These are phyloP conservation scores for Glaucomys volans DNA, from an alignment of 2,113 vertebrate genomes.

Conservation along the genomic window DNA sequence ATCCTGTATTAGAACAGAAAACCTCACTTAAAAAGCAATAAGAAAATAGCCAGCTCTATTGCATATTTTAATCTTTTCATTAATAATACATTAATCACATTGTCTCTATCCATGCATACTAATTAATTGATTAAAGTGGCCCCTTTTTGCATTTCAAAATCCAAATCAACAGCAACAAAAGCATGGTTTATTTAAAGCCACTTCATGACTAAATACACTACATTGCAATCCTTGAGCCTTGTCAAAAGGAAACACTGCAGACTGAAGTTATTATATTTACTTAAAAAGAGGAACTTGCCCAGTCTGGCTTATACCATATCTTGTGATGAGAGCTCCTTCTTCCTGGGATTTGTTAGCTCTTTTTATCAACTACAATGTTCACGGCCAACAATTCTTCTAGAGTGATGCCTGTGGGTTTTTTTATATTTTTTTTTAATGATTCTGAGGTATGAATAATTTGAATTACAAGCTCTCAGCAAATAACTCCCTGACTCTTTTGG, in stretches of 20 bases:
- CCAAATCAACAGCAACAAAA: not conserved
- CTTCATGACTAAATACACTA: not conserved
- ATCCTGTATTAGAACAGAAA: not conserved
- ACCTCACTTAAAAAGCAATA: not conserved
- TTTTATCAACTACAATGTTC: constrained; percentile 10
- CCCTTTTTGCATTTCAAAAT: not conserved
- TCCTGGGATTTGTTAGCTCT: not conserved
- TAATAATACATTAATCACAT: not conserved
- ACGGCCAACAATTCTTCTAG: constrained; percentile 2
- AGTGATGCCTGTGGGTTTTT: not conserved
- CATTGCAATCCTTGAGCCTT: not conserved
- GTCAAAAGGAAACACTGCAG: not conserved
- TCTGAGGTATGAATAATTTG: constrained; percentile 41
- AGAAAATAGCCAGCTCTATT: not conserved
- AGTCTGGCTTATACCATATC: not conserved
- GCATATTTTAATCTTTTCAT: not conserved
- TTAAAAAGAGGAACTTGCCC: not conserved
- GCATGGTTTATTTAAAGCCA: constrained; percentile 46
- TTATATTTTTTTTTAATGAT: constrained; percentile 43
- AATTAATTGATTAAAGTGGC: constrained; percentile 4
- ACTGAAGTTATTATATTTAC: not conserved
- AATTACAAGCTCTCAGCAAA: constrained; percentile 37
- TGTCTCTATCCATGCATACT: not conserved
- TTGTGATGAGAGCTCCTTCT: not conserved
- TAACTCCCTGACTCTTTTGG: not conserved